A percentile compares a stretch with the other conserved stretches of the same genome.
These are phyloP conservation scores for Caretta caretta DNA, from an alignment of 2,113 vertebrate species.

Conservation along the genomic window DNA sequence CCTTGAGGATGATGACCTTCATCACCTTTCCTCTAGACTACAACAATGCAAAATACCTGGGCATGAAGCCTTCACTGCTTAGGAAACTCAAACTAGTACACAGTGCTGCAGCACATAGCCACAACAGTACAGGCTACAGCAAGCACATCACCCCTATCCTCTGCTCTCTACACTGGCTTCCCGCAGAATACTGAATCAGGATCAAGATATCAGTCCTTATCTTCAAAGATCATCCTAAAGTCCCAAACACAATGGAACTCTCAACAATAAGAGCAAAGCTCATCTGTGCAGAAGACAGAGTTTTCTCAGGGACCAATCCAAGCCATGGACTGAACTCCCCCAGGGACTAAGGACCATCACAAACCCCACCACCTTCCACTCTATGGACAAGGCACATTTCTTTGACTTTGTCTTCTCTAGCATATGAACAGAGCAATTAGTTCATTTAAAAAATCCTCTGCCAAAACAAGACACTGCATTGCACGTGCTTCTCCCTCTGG, in stretches of 20 bases:
- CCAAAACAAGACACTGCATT: not conserved
- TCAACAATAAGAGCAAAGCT: not conserved
- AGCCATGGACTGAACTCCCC: not conserved
- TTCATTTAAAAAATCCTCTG: not conserved
- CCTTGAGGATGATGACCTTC: not conserved
- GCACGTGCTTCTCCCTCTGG: not conserved
- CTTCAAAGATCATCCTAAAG: not conserved
- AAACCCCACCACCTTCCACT: not conserved
- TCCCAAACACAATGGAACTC: not conserved
- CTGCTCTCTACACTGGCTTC: not conserved
- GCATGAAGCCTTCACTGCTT: too few species aligned
- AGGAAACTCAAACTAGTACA: not conserved
- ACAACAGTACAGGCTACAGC: not conserved
- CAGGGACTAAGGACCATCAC: not conserved
- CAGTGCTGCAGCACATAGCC: not conserved
- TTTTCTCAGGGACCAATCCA: not conserved
- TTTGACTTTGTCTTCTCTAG: not conserved
- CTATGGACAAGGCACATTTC: not conserved
- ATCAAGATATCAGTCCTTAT: not conserved
- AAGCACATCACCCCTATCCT: not conserved
- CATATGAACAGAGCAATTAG: not conserved
- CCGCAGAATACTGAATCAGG: not conserved
- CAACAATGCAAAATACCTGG: too few species aligned
- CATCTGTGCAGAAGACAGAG: not conserved
- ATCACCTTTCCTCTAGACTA: too few species aligned